Percentiles rank a stretch among this genome's conserved stretches.
phyloP scores from a whole-genome alignment of 2,888 invertebrate genomes.

The Dicycla oo region DNA sequence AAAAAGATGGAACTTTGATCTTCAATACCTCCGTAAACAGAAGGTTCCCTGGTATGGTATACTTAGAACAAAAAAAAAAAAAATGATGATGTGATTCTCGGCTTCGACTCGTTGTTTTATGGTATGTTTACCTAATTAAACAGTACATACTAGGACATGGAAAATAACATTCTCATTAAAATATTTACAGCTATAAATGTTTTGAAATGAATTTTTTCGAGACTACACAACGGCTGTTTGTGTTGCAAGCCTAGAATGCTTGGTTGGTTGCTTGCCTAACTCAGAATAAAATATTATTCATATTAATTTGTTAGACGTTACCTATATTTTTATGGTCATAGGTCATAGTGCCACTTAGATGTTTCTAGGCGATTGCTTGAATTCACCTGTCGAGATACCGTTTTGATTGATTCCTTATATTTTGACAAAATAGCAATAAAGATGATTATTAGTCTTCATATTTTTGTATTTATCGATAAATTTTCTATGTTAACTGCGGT shows the following conservation, averaged over 20 bases:
- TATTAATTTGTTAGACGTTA: conserved; percentile 43
- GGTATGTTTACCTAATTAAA: conserved; percentile 18
- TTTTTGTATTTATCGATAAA: conserved; percentile 6
- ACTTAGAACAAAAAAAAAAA: not conserved
- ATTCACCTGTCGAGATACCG: conserved; percentile 48
- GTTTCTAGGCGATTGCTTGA: conserved; percentile 23
- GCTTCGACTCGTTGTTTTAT: not conserved
- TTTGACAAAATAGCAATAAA: conserved; percentile 13
- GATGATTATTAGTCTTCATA: conserved; percentile 7
- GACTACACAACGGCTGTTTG: conserved; percentile 47
- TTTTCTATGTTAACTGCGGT: not conserved
- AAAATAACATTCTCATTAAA: conserved; percentile 47
- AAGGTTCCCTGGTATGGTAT: not conserved
- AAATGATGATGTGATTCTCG: too few relatives aligned
- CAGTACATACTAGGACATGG: conserved; percentile 28
- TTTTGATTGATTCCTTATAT: conserved; percentile 37
- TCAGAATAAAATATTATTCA: conserved; percentile 43
- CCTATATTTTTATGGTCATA: conserved; percentile 50
- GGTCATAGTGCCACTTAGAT: conserved; percentile 49
- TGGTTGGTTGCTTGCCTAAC: conserved; percentile 68
- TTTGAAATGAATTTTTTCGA: conserved; percentile 66
- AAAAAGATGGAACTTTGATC: not conserved
- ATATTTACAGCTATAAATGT: conserved; percentile 47
- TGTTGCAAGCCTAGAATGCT: conserved; percentile 67
- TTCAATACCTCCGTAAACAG: not conserved